phyloP scores from a whole-genome alignment of 2,888 invertebrate genomes.

The Pheosia gnoma region DNA sequence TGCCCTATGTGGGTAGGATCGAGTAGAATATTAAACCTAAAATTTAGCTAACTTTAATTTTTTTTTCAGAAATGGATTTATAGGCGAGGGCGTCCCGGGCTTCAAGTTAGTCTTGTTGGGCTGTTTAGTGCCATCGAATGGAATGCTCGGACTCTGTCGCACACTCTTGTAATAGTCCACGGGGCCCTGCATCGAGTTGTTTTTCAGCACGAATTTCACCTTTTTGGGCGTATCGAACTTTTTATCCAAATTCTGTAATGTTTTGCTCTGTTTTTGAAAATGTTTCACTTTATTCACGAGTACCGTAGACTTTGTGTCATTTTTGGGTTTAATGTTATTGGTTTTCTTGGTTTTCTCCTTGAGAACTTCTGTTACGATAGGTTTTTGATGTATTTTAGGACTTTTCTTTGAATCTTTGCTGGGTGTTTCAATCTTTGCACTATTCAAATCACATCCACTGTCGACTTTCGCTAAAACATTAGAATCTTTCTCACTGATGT shows the following conservation, averaged over 20 bases:
- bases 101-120: slow-evolving; percentile 91
- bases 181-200: slow-evolving; percentile 88
- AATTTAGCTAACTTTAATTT: slow-evolving; percentile 52
- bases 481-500: slow-evolving; percentile 15
- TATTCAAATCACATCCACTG: not conserved
- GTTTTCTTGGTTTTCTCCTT: slow-evolving; percentile 11
- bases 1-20: too few relatives aligned
- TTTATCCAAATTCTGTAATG: slow-evolving; percentile 18
- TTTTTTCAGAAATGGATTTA: slow-evolving; percentile 90
- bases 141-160: slow-evolving; percentile 88
- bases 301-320: slow-evolving; percentile 29
- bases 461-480: slow-evolving; percentile 10
- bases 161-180: slow-evolving; percentile 89
- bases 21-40: too few relatives aligned
- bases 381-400: not conserved
- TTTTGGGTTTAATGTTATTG: not conserved
- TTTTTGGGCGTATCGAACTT: slow-evolving; percentile 80
- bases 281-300: slow-evolving; percentile 61
- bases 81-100: slow-evolving; percentile 87
- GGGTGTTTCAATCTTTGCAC: not conserved
- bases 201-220: slow-evolving; percentile 89
- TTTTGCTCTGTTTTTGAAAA: slow-evolving; percentile 50
- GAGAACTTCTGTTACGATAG: slow-evolving; percentile 4
- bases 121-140: slow-evolving; percentile 88
- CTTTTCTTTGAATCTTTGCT: slow-evolving; percentile 11